Evolutionary conservation across 2,888 invertebrate species (phyloP), one percentile per base, ranked within the genome.

Genomic region (Aspidapion aeneum): DNA sequence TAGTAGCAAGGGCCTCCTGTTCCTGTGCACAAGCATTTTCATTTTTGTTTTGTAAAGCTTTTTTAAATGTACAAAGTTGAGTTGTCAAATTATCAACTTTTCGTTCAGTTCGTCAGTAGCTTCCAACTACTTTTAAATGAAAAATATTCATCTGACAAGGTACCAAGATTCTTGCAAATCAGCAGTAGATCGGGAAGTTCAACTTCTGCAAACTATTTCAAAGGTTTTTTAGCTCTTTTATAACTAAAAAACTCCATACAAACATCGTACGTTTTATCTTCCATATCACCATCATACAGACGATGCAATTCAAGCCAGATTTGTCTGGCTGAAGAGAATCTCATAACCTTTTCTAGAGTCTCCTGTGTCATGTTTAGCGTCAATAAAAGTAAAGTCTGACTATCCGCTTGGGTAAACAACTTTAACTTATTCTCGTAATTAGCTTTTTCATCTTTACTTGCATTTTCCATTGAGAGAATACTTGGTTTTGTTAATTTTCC

Each of bases 21-120:
- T 35, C n/a, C n/a, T n/a, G n/a, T n/a, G n/a, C n/a, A n/a, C n/a
- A n/a, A n/a, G n/a, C 12, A 35, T 35, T 35, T 35, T 35, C 35
- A 35, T 35, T 35, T 35, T 35, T 35, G 12, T 35, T 35, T 35
- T 7, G 35, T 35, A 35, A 35, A 7, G 35, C 35, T 7, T 21
- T 49, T 17, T 49, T 48, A 58, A 49, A 3, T 1, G 16, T 48
- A 17, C 19, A 49, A 16, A 55, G 18, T 18, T 55, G 16, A 19
- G 18, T 18, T 55, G 19, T 55, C 18, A 55, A 55, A 16, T 55
- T 54, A 2, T 52, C 20, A n/a, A 19, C 55, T 22, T 50, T 62
- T 59, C 35, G 61, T 60, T 56, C 58, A 7, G 35, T 7, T 35
- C 12, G 3, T 35, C 12, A 35, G 12, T 12, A 35, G 35, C 35